These are phyloP conservation scores for Sander lucioperca DNA, from an alignment of 2,113 vertebrate genomes.

Conservation along the genomic window DNA sequence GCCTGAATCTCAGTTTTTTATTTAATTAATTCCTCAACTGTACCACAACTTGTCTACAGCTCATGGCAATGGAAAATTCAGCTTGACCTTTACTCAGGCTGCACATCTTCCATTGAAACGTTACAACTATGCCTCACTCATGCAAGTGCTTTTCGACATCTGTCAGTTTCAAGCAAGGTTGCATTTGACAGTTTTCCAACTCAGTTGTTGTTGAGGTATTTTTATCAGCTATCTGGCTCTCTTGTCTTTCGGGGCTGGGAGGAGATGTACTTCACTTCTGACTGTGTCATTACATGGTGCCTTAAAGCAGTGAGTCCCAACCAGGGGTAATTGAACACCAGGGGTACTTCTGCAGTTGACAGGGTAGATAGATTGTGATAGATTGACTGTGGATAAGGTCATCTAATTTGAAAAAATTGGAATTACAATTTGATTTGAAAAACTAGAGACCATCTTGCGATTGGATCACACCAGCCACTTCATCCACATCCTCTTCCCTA, in stretches of 20 bases:
- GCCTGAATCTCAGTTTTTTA: neutral
- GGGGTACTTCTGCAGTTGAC: neutral
- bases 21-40: conserved; percentile 1
- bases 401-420: neutral
- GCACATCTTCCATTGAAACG: conserved; percentile 13
- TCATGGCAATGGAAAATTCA: neutral
- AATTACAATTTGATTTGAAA: neutral
- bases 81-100: conserved; percentile 29
- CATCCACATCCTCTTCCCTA: too few species aligned
- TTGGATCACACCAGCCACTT: too few species aligned
- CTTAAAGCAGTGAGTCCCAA: neutral
- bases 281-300: conserved; percentile 3
- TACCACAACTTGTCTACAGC: neutral
- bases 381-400: neutral
- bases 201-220: conserved; percentile 33
- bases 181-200: conserved; percentile 33
- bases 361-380: neutral
- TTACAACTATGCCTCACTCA: conserved; percentile 19
- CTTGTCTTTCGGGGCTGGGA: neutral
- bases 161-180: conserved; percentile 40
- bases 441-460: neutral
- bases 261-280: neutral
- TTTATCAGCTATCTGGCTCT: conserved; percentile 26
- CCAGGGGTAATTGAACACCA: neutral
- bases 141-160: conserved; percentile 36